Base-by-base conservation (phyloP, 2,797 vertebrate genomes). In the Lutjanus argentimaculatus region DNA sequence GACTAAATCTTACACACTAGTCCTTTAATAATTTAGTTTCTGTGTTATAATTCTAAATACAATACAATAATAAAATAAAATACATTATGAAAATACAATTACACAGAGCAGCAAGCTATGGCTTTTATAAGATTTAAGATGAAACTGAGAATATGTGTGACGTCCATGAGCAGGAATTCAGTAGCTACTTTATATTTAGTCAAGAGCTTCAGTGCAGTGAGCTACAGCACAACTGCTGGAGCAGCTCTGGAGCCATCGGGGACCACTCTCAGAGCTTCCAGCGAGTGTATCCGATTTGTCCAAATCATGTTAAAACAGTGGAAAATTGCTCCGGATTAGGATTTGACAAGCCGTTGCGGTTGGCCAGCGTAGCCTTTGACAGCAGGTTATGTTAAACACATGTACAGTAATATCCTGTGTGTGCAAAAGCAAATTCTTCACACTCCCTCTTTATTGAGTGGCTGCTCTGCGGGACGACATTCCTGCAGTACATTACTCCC, bases 361-460 rank as follows among this genome's bases (percentile, higher is more conserved):
- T 69, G 84, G 77, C 76, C 56, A 7, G 67, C 6, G 22, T n/a
- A 42, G 80, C 77, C 65, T 82, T 57, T 85, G 90, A 91, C 79
- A 86, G 82, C 70, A 81, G 84, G 84, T 91, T 89, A 85, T 83
- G 90, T 93, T 91, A 81, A 93, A 92, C 89, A 89, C 87, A 91
- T 91, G 90, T 91, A 93, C 91, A 91, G 88, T 89, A 91, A 94
- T 93, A 92, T 92, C 89, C 88, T 92, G 90, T 91, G 88, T 85
- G 85, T 77, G 80, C 85, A 90, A 81, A 88, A 48, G 76, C 75
- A 80, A 92, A 94, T 94, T 95, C 91, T 90, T 94, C 91, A 92
- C 91, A 92, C 91, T 90, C 78, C 64, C 75, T 80, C 88, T 92
- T 92, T 93, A 92, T 92, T 88, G 92, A 94, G 90, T 88, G 90